Evolutionary conservation across 2,888 invertebrate genomes (phyloP).

Genomic region (Hirtodrosophila confusa): DNA sequence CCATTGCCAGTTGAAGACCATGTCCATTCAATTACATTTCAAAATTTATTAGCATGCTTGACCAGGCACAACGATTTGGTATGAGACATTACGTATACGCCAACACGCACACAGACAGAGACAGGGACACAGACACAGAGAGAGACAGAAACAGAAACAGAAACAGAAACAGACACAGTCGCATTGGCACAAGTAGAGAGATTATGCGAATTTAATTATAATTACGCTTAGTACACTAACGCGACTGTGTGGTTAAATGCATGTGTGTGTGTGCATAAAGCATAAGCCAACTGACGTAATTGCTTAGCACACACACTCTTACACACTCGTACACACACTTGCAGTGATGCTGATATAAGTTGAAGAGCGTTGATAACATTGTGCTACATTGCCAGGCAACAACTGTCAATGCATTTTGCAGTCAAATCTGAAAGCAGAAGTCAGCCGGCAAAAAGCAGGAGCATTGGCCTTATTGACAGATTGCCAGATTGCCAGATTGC

Average conservation of each 20-base stretch:
- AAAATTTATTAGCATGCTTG: conserved; percentile 19
- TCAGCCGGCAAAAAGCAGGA: conserved; percentile 14
- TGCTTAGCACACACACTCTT: conserved; percentile 8
- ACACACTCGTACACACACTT: too few species aligned
- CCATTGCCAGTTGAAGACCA: conserved; percentile 25
- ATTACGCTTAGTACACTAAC: conserved; percentile 56
- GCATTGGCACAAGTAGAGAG: not conserved
- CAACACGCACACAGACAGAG: conserved; percentile 12
- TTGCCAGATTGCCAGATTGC: conserved; percentile 27
- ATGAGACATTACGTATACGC: conserved; percentile 53
- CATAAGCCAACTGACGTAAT: conserved; percentile 48
- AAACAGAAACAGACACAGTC: too few species aligned
- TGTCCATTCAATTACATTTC: conserved; percentile 16
- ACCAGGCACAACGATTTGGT: conserved; percentile 33
- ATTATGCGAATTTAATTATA: conserved; percentile 71
- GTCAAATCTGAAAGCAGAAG: conserved; percentile 40
- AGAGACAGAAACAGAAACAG: too few species aligned
- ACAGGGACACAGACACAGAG: too few species aligned
- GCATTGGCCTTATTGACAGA: conserved; percentile 26
- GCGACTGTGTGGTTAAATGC: conserved; percentile 24
- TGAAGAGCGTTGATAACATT: conserved; percentile 33
- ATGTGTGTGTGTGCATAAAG: conserved; percentile 4
- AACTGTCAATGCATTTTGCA: conserved; percentile 49
- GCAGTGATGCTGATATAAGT: conserved; percentile 1
- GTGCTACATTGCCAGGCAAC: conserved; percentile 32